A percentile compares a stretch with the other conserved stretches of the same genome.
phyloP scores from a whole-genome alignment of 2,113 vertebrate species.

The Psephotus haematonotus region DNA sequence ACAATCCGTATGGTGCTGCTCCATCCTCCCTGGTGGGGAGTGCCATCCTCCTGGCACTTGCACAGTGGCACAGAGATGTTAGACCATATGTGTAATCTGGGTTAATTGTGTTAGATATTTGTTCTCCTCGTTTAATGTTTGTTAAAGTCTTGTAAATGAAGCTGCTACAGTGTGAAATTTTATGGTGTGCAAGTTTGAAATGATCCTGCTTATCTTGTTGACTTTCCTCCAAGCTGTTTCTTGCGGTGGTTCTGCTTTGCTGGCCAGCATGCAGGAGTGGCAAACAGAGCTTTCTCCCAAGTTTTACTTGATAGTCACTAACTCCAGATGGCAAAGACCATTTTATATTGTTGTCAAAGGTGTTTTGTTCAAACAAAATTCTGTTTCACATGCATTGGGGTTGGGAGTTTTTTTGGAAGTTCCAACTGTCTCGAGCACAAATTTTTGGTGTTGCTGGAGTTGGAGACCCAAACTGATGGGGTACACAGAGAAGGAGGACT shows the following conservation, averaged over 20 bases:
- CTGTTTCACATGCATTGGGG: neutral
- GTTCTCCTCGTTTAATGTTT: neutral
- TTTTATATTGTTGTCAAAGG: neutral
- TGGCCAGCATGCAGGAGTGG: neutral
- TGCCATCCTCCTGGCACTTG: neutral
- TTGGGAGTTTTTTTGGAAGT: neutral
- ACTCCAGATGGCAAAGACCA: neutral
- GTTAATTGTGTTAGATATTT: constrained; percentile 20
- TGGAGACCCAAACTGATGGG: neutral
- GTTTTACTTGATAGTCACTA: neutral
- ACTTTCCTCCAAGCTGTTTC: neutral
- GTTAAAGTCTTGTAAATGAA: constrained; percentile 6
- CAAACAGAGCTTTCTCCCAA: neutral
- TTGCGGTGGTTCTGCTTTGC: neutral
- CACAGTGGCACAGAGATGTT: neutral
- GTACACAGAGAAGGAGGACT: neutral
- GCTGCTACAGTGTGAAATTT: neutral
- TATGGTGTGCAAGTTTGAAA: neutral
- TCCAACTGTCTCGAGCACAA: neutral
- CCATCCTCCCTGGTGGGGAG: neutral
- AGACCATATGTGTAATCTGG: neutral
- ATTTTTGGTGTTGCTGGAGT: neutral
- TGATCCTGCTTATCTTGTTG: neutral
- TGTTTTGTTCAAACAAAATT: neutral
- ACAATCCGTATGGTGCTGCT: neutral